Evolutionary conservation across 2,888 invertebrate genomes (phyloP), one percentile per base, ranked within the genome.

Genomic region (Euspilapteryx auroguttella): DNA sequence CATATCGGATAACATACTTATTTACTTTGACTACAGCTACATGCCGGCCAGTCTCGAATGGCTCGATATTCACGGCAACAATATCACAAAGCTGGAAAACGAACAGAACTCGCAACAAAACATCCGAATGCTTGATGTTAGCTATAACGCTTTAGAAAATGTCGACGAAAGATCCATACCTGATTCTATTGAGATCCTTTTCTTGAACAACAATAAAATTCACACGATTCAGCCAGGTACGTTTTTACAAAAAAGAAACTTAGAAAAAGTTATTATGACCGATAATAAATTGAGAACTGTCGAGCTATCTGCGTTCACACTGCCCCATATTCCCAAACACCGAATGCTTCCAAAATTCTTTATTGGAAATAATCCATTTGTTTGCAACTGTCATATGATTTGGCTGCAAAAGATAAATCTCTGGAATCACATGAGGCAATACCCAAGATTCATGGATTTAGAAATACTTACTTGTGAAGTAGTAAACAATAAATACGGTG

Each of bases 371-470:
- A 92, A 92, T 79, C 91, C 91, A 28, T 86, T 91, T 57, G 79
- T 85, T 38, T 93, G 92, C 62, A 87, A 90, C 64, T 92, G 92
- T 69, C 84, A 84, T 35, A 87, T 90, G 87, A 89, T 89, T 61
- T 93, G 90, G 90, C 56, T 91, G 37, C 82, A 87, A 45, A 79
- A 86, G 45, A 84, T 89, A 45, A 87, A 88, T 64, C 83, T 86
- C 45, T 77, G 87, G 62, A 82, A 84, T 42, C 82, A 83, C 41
- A 78, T 83, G 51, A 73, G 86, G 21, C 86, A 87, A 45, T 86
- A 88, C 53, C 89, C 90, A 1, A 80, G 83, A 44, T 84, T 91
- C 38, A 78, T 86, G 48, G 91, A 91, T 65, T 77, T 89, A 44
- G 87, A 87, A 37, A 73, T 81, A 24, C 84, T 91, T 27, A 82